These are phyloP conservation scores for Physella acuta DNA, from an alignment of 1,140 invertebrate genomes.

Conservation along the genomic window DNA sequence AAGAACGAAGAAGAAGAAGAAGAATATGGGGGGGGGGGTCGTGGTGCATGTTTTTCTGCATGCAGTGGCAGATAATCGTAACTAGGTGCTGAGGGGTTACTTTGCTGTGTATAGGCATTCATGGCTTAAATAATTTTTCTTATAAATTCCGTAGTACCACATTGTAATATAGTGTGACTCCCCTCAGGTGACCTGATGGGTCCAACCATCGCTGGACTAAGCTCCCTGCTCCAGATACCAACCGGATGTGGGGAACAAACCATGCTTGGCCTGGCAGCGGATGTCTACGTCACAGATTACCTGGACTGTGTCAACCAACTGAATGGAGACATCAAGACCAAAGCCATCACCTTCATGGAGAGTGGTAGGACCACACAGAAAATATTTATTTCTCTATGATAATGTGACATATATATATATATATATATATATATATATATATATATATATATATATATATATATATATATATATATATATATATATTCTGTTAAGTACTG, in stretches of 20 bases:
- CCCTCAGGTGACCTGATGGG: slow-evolving; percentile 57
- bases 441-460: background rate
- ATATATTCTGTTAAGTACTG: too few species aligned
- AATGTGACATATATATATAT: background rate
- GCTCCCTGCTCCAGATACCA: slow-evolving; percentile 77
- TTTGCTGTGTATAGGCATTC: too few species aligned
- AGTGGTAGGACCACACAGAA: slow-evolving; percentile 63
- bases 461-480: background rate
- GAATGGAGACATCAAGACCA: slow-evolving; percentile 70
- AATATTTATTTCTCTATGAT: background rate
- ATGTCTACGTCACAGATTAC: slow-evolving; percentile 84
- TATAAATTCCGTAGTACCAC: too few species aligned
- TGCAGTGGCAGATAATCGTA: too few species aligned
- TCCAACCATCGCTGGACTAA: slow-evolving; percentile 49
- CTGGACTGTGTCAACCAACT: slow-evolving; percentile 69
- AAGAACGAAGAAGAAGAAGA: too few species aligned
- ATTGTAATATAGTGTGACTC: too few species aligned
- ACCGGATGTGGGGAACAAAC: slow-evolving; percentile 93
- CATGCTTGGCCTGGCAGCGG: slow-evolving; percentile 88
- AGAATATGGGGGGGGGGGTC: too few species aligned
- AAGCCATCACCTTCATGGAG: slow-evolving; percentile 76
- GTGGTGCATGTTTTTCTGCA: too few species aligned
- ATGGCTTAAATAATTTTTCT: too few species aligned
- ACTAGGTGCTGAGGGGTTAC: too few species aligned
- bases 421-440: background rate